These are phyloP conservation scores for Saccopteryx leptura DNA, from an alignment of 2,113 vertebrate species.

Conservation along the genomic window DNA sequence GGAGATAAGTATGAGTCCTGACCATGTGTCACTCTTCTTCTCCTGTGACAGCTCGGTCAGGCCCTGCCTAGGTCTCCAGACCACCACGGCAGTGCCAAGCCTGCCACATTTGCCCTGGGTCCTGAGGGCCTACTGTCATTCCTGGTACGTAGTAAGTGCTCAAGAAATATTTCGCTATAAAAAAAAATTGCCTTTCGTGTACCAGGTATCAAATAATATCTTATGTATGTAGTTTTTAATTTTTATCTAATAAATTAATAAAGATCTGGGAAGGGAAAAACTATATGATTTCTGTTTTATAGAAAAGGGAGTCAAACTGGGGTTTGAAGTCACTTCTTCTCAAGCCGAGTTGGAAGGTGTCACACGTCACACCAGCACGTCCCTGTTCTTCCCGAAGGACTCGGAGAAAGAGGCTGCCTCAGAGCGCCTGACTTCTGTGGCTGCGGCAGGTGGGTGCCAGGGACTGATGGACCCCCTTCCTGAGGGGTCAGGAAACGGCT, in stretches of 20 bases:
- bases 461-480: not conserved
- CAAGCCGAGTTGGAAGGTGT: not conserved
- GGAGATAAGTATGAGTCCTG: not conserved
- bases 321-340: not conserved
- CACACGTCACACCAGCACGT: not conserved
- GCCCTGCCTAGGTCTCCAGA: not conserved
- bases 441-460: too few species aligned
- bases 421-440: not conserved
- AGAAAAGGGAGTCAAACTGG: not conserved
- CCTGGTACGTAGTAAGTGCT: not conserved
- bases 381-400: not conserved
- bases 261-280: not conserved
- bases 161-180: not conserved
- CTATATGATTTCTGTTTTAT: not conserved
- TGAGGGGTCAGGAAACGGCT: accelerated
- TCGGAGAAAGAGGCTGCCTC: not conserved
- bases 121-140: not conserved
- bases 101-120: not conserved
- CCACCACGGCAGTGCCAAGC: not conserved
- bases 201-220: not conserved
- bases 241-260: slow-evolving; percentile 3
- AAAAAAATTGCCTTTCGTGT: not conserved
- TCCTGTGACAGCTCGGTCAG: not conserved
- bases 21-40: not conserved
- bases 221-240: not conserved